Evolutionary conservation across 2,888 invertebrate genomes (phyloP).

Genomic region (Nemapogon koenigi): DNA sequence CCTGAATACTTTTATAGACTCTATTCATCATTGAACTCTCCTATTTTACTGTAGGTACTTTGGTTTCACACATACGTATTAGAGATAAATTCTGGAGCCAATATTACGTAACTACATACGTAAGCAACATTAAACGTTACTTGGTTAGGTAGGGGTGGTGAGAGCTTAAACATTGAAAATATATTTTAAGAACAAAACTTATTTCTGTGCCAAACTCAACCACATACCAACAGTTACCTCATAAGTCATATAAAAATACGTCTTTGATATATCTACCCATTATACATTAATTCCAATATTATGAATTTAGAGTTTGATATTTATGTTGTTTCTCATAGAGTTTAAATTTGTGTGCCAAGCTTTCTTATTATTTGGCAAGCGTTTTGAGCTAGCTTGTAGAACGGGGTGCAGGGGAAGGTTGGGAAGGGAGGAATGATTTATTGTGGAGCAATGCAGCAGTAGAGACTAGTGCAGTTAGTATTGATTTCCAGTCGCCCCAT

Average conservation of each 20-base stretch:
- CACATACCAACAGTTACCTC: constrained; percentile 4
- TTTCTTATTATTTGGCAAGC: constrained; percentile 37
- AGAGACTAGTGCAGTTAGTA: constrained; percentile 59
- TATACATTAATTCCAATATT: constrained; percentile 26
- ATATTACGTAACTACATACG: too few species aligned
- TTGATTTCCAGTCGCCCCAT: constrained; percentile 56
- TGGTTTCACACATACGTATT: too few species aligned
- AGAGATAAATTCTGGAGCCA: too few species aligned
- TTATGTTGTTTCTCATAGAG: constrained; percentile 17
- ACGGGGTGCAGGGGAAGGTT: constrained; percentile 26
- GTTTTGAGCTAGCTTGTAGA: constrained; percentile 12
- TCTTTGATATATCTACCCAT: too few species aligned
- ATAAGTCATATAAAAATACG: constrained; percentile 9
- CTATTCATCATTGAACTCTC: too few species aligned
- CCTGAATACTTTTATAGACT: too few species aligned
- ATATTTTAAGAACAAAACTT: constrained; percentile 3
- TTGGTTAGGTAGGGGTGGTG: too few species aligned
- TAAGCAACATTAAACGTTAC: too few species aligned
- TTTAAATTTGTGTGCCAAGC: constrained; percentile 22
- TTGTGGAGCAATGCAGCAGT: constrained; percentile 60
- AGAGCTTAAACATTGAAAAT: constrained; percentile 1
- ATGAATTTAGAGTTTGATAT: not conserved
- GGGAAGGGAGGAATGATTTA: constrained; percentile 52
- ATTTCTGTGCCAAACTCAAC: constrained; percentile 2
- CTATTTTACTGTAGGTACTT: too few species aligned